phyloP scores from a whole-genome alignment of 2,113 vertebrate genomes.

The Cinclus cinclus region DNA sequence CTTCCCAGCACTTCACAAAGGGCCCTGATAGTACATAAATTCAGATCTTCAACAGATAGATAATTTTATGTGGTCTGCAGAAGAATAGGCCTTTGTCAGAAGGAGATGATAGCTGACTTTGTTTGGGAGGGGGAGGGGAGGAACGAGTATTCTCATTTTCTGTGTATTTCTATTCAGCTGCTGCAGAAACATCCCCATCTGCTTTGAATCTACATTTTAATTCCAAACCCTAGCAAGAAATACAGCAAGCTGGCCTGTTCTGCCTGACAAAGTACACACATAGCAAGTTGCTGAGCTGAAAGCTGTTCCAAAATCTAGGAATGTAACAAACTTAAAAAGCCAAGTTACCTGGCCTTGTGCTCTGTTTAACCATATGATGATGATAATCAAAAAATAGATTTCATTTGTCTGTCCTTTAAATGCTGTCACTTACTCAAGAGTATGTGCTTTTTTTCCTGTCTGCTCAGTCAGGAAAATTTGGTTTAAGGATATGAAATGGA shows the following conservation, averaged over 20 bases:
- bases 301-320: not conserved
- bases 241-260: not conserved
- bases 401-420: not conserved
- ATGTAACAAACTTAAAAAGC: not conserved
- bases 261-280: not conserved
- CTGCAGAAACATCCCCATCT: conserved; percentile 57
- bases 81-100: conserved; percentile 47
- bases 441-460: not conserved
- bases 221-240: conserved; percentile 24
- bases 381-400: not conserved
- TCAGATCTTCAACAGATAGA: not conserved
- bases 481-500: not conserved
- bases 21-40: not conserved
- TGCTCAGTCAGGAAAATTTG: not conserved
- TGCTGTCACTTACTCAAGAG: not conserved
- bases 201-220: conserved; percentile 56
- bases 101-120: conserved; percentile 22
- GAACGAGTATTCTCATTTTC: not conserved
- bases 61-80: conserved; percentile 7
- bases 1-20: not conserved
- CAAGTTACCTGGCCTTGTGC: not conserved
- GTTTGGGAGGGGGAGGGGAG: not conserved
- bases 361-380: not conserved
- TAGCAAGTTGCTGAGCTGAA: not conserved
- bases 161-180: conserved; percentile 46